A percentile compares a stretch with the other conserved stretches of the same genome.
phyloP scores from a whole-genome alignment of 2,888 invertebrate genomes.

The Orchestes rusci region DNA sequence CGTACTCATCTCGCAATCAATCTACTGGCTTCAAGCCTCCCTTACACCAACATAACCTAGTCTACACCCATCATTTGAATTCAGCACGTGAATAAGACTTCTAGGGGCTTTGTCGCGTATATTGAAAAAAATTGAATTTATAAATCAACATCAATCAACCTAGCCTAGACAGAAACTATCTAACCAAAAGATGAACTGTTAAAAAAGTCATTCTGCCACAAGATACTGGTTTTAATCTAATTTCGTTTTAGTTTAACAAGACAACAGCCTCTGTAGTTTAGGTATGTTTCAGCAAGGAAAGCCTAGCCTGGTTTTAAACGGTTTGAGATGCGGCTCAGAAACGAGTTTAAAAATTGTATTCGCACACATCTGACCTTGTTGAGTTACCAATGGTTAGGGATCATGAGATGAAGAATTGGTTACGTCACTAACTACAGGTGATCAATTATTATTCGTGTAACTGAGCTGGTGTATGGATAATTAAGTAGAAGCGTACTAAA shows the following conservation, averaged over 20 bases:
- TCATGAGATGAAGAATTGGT: slow-evolving; percentile 18
- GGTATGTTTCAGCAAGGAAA: slow-evolving; percentile 22
- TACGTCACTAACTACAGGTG: slow-evolving; percentile 24
- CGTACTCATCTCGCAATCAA: slow-evolving; percentile 37
- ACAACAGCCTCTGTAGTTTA: slow-evolving; percentile 20
- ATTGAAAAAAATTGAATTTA: too few relatives aligned
- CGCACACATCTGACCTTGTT: neutral
- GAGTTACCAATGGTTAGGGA: neutral
- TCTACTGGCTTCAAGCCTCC: slow-evolving; percentile 31
- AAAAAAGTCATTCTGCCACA: slow-evolving; percentile 24
- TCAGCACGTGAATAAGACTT: slow-evolving; percentile 21
- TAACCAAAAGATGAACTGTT: slow-evolving; percentile 19
- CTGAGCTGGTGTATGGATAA: slow-evolving; percentile 23
- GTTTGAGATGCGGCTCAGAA: slow-evolving; percentile 16
- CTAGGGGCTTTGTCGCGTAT: slow-evolving; percentile 25
- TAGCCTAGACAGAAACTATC: slow-evolving; percentile 24
- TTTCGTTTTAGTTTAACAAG: too few relatives aligned
- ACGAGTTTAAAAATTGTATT: neutral
- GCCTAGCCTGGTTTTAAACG: slow-evolving; percentile 22
- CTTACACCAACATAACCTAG: slow-evolving; percentile 22
- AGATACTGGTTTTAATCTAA: slow-evolving; percentile 19
- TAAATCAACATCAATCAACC: too few relatives aligned
- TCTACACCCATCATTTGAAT: slow-evolving; percentile 19
- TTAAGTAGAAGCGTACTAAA: slow-evolving; percentile 22
- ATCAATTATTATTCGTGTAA: slow-evolving; percentile 24